Conservation (phyloP, 2,888 invertebrate species). For the Podotricha telesiphe region DNA sequence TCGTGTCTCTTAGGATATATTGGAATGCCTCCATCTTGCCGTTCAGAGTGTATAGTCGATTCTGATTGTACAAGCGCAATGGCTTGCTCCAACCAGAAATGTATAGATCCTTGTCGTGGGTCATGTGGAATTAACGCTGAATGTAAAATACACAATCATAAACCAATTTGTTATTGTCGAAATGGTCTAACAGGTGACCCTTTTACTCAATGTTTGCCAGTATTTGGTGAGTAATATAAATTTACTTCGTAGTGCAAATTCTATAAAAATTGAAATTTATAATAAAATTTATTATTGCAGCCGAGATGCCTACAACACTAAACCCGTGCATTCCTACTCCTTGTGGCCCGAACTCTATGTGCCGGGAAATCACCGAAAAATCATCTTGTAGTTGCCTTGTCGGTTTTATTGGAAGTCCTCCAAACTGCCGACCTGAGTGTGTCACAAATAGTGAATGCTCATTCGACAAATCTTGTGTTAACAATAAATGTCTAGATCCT, state of each 20-base stretch:
- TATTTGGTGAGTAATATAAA: conserved; percentile 59
- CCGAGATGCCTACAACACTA: conserved; percentile 56
- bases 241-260: conserved; percentile 4
- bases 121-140: conserved; percentile 90
- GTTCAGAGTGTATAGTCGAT: conserved; percentile 92
- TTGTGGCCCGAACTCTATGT: conserved; percentile 92
- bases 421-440: conserved; percentile 92
- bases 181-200: conserved; percentile 90
- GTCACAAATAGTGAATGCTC: conserved; percentile 91
- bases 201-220: conserved; percentile 85
- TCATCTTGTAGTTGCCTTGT: conserved; percentile 89
- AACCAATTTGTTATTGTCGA: conserved; percentile 92
- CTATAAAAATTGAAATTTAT: neutral
- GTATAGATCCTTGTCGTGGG: conserved; percentile 91
- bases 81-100: conserved; percentile 91
- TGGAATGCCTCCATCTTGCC: conserved; percentile 90
- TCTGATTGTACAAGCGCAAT: conserved; percentile 90
- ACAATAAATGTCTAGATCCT: conserved; percentile 90
- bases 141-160: conserved; percentile 92
- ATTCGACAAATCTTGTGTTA: conserved; percentile 89
- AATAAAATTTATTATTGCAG: conserved; percentile 49
- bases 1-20: conserved; percentile 90
- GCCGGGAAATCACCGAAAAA: conserved; percentile 79
- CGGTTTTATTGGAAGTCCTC: conserved; percentile 88
- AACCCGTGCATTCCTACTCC: conserved; percentile 88